Evolutionary conservation across 30 jellyfish, hydroid and myxozoan species (phyloP).

Genomic region (Turritopsis dohrnii): DNA sequence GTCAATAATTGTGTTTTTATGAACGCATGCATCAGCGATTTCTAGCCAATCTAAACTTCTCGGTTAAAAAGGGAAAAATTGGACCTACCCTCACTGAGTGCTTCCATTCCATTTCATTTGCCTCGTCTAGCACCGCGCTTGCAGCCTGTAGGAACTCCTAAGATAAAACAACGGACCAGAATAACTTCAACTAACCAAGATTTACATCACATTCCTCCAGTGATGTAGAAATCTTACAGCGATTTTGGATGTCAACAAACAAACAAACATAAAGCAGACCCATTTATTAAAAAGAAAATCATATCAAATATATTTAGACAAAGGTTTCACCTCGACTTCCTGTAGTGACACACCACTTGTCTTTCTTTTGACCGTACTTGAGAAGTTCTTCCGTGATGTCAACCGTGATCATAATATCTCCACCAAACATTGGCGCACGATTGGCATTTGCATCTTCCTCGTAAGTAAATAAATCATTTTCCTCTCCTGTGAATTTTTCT

Average conservation of each 20-base stretch:
- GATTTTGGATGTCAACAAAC: too few relatives aligned
- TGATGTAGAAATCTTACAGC: too few relatives aligned
- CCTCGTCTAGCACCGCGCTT: slow-evolving; percentile 78
- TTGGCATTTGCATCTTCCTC: slow-evolving; percentile 65
- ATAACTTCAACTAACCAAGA: background rate
- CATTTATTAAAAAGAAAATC: too few relatives aligned
- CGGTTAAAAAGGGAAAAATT: too few relatives aligned
- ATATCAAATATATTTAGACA: too few relatives aligned
- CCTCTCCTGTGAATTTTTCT: slow-evolving; percentile 31
- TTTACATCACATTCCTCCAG: too few relatives aligned
- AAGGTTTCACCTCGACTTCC: slow-evolving; percentile 85
- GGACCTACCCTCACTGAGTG: slow-evolving; percentile 77
- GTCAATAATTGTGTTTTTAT: too few relatives aligned
- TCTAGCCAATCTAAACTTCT: too few relatives aligned
- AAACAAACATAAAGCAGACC: too few relatives aligned
- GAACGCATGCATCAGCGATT: too few relatives aligned
- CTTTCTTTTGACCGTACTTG: slow-evolving; percentile 41
- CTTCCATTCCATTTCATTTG: slow-evolving; percentile 83
- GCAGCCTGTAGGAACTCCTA: slow-evolving; percentile 92
- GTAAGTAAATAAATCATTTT: slow-evolving; percentile 45
- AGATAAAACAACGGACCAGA: background rate
- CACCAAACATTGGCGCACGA: slow-evolving; percentile 94
- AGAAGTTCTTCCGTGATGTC: slow-evolving; percentile 78
- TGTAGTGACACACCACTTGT: slow-evolving; percentile 70
- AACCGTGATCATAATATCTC: slow-evolving; percentile 73